A percentile compares a stretch with the other conserved stretches of the same genome.
phyloP scores from a whole-genome alignment of 30 jellyfish, hydroid and myxozoan genomes.

The Hydractinia symbiolongicarpus region DNA sequence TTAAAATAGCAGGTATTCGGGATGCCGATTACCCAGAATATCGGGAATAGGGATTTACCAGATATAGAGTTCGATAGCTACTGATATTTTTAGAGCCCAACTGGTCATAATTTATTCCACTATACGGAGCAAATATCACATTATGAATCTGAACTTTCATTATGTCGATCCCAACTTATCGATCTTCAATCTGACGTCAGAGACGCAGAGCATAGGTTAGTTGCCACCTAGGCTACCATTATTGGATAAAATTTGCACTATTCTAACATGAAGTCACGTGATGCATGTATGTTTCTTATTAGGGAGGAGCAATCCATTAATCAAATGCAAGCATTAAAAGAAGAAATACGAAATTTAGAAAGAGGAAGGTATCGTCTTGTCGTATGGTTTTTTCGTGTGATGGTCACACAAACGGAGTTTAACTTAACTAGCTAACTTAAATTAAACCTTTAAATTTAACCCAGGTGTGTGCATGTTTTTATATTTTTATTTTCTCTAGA shows the following conservation, averaged over 20 bases:
- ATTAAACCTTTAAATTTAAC: too few species aligned
- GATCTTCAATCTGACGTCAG: conserved; percentile 55
- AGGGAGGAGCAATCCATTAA: conserved; percentile 76
- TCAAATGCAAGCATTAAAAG: conserved; percentile 67
- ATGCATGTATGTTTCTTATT: conserved; percentile 17
- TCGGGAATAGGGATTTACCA: too few species aligned
- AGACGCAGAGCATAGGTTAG: conserved; percentile 68
- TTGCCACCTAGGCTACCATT: neutral
- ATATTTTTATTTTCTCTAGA: conserved; percentile 36
- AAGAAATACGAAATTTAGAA: conserved; percentile 62
- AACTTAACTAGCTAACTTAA: too few species aligned
- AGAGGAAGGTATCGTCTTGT: too few species aligned
- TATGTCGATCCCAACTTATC: conserved; percentile 32
- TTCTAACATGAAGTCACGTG: neutral
- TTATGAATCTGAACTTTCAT: conserved; percentile 57
- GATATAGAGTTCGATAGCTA: neutral
- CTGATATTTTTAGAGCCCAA: conserved; percentile 7
- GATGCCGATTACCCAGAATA: too few species aligned
- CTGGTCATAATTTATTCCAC: conserved; percentile 53
- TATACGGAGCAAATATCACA: conserved; percentile 61
- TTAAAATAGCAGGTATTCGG: too few species aligned
- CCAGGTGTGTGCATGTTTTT: neutral
- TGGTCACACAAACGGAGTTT: too few species aligned
- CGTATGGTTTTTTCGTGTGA: neutral
- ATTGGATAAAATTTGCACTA: neutral